A percentile compares a stretch with the other conserved stretches of the same genome.
These are phyloP conservation scores for Eurois occulta DNA, from an alignment of 2,888 invertebrate species.

Conservation along the genomic window DNA sequence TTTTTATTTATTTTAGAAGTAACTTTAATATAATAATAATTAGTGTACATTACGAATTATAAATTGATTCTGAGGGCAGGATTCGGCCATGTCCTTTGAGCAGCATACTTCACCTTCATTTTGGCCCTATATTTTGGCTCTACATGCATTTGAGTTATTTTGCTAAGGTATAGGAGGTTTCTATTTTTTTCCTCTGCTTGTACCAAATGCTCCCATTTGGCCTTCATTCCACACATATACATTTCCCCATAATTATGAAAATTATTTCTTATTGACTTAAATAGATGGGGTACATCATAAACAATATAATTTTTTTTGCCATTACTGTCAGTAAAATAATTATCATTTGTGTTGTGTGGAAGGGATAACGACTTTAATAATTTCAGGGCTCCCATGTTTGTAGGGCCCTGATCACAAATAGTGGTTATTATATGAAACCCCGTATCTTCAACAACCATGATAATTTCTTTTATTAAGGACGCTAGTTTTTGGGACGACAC, in stretches of 20 bases:
- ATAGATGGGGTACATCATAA: not conserved
- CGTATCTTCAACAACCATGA: not conserved
- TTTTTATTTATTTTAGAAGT: too few species aligned
- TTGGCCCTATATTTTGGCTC: constrained; percentile 43
- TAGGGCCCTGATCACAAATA: constrained; percentile 60
- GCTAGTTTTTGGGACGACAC: constrained; percentile 43
- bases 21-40: too few species aligned
- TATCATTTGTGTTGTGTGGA: not conserved
- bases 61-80: too few species aligned
- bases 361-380: constrained; percentile 10
- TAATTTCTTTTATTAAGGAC: not conserved
- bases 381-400: constrained; percentile 41
- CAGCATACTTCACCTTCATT: constrained; percentile 62
- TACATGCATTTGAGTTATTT: constrained; percentile 42
- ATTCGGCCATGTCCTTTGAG: too few species aligned
- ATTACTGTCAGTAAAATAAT: not conserved
- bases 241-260: constrained; percentile 38
- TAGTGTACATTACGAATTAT: too few species aligned
- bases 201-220: constrained; percentile 47
- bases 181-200: constrained; percentile 46
- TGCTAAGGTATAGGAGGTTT: constrained; percentile 37
- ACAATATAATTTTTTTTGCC: not conserved
- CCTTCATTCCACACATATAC: constrained; percentile 26
- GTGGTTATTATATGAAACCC: constrained; percentile 47
- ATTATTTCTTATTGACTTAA: constrained; percentile 24